Evolutionary conservation across 2,113 vertebrate species (phyloP), one percentile per base, ranked within the genome.

Genomic region (Paraplagusia blochii): DNA sequence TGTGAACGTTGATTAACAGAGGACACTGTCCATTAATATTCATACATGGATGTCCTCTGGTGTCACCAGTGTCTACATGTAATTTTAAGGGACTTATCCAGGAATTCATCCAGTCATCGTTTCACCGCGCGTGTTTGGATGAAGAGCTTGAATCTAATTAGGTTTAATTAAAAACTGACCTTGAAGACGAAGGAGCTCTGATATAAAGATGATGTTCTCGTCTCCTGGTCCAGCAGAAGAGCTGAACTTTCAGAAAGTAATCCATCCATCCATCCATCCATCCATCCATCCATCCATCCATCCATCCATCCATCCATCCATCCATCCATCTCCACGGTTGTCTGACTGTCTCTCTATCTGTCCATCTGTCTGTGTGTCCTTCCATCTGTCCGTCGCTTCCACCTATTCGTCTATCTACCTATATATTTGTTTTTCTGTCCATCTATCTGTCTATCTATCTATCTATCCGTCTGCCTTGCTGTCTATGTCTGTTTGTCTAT

Each of bases 161-260:
- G 16, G 33, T 47, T 45, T 63, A 75, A 77, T 82, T 79, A 63
- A 78, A 71, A 58, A 42, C 33, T 79, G 68, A 82, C 86, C 80
- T 85, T 85, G 79, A 74, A 35, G 35, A 45, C 51, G 14, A 53
- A 58, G 45, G 60, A 39, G 6, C 39, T 44, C 58, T 35, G 43
- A 19, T 22, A 22, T n/a, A 60, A 74, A 60, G 70, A 52, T 17
- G 9, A 39, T 53, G 9, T 13, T 60, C 13, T 12, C 9, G 61
- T 35, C 59, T 44, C 22, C 44, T 51, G 12, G 63, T 79, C 49
- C 62, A 52, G 40, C 43, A 57, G 58, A 22, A 63, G 66, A 76
- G 8, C 1, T 0, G 40, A 19, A 44, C 73, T 48, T 66, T 79
- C 72, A 58, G 36, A 70, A 56, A 67, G 63, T 73, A 70, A 85